Conservation (phyloP, 2,113 vertebrate species). For the Chloropsis cyanopogon region DNA sequence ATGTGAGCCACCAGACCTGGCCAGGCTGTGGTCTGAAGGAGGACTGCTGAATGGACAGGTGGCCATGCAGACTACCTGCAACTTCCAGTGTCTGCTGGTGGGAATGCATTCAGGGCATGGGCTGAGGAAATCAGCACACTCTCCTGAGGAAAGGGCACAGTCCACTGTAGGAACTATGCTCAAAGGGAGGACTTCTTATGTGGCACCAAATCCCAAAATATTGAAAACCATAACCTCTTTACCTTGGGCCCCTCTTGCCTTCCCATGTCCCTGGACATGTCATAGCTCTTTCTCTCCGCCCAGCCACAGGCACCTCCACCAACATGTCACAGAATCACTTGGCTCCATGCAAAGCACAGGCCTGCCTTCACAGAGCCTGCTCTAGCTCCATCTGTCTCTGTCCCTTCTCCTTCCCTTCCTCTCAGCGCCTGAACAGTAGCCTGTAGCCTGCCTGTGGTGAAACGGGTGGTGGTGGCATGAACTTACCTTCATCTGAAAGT, state of each 20-base stretch:
- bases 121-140: not conserved
- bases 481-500: constrained; percentile 75
- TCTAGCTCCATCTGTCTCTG: not conserved
- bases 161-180: not conserved
- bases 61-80: not conserved
- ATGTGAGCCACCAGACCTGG: not conserved
- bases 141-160: not conserved
- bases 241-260: not conserved
- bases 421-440: not conserved
- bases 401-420: not conserved
- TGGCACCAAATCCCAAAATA: not conserved
- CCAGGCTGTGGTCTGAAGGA: not conserved
- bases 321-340: not conserved
- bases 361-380: not conserved
- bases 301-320: not conserved
- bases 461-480: not conserved
- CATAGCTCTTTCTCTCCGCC: not conserved
- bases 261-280: not conserved
- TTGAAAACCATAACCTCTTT: not conserved
- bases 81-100: not conserved
- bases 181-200: not conserved
- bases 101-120: not conserved
- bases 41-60: not conserved
- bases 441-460: not conserved
- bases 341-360: not conserved